Conservation (phyloP, 2,797 vertebrate species). For the Cirrhinus mrigala region DNA sequence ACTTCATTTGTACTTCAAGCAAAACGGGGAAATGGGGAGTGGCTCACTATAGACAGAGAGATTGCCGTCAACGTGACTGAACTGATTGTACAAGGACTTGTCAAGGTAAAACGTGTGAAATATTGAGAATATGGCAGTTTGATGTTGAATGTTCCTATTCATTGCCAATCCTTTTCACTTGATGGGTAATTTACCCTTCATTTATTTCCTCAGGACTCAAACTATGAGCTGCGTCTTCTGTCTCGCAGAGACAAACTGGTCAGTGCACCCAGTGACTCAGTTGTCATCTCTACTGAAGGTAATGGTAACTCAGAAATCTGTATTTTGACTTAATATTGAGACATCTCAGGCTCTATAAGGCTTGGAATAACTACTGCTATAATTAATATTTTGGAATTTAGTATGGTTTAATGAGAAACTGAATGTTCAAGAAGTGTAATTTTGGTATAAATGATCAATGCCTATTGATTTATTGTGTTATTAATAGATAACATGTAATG, state of each 20-base stretch:
- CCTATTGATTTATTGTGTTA: not conserved
- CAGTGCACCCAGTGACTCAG: constrained; percentile 89
- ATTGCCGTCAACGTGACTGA: constrained; percentile 83
- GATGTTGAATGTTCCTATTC: not conserved
- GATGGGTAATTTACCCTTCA: not conserved
- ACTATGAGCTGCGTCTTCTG: constrained; percentile 91
- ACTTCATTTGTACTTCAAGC: constrained; percentile 88
- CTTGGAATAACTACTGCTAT: not conserved
- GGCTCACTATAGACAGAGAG: constrained; percentile 85
- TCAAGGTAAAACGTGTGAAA: constrained; percentile 81
- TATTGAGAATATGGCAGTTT: not conserved
- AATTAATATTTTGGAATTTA: not conserved
- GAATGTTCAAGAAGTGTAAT: not conserved
- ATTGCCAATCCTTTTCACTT: not conserved
- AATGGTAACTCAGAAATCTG: constrained; percentile 45
- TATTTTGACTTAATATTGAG: not conserved
- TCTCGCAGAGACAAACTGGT: constrained; percentile 85
- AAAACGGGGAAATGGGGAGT: constrained; percentile 82
- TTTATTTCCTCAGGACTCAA: constrained; percentile 80
- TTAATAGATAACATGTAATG: not conserved
- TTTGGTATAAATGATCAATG: not conserved
- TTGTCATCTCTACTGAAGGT: constrained; percentile 91
- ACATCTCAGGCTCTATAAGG: not conserved
- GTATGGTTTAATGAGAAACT: not conserved
- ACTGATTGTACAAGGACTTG: constrained; percentile 88